phyloP scores from a whole-genome alignment of 2,113 vertebrate species.

The Gopherus evgoodei region DNA sequence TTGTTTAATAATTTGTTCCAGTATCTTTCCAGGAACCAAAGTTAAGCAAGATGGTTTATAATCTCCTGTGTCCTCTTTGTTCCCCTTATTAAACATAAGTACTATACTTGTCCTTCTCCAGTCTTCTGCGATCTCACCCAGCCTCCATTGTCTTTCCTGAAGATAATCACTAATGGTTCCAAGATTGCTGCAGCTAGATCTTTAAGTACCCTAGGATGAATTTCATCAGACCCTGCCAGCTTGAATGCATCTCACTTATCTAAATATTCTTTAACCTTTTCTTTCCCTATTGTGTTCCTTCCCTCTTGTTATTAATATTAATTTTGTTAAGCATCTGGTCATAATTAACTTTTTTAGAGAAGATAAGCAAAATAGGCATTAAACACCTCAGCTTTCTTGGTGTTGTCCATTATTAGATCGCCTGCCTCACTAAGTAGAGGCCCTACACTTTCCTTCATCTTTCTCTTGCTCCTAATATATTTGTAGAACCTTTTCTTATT shows the following conservation, averaged over 20 bases:
- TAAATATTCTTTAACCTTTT: not conserved
- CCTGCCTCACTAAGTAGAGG: not conserved
- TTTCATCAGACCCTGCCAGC: not conserved
- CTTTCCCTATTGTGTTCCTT: not conserved
- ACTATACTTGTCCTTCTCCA: not conserved
- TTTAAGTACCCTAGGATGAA: not conserved
- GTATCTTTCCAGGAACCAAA: not conserved
- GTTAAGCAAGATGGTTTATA: not conserved
- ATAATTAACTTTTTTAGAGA: not conserved
- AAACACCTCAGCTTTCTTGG: not conserved
- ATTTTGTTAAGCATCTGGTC: not conserved
- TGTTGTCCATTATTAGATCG: not conserved
- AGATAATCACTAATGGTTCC: not conserved
- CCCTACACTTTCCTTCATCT: not conserved
- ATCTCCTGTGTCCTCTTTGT: not conserved
- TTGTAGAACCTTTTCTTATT: not conserved
- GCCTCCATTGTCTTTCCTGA: not conserved
- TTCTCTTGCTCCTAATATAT: not conserved
- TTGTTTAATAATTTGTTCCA: not conserved
- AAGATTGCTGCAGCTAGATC: not conserved
- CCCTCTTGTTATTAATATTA: not conserved
- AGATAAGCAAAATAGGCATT: not conserved
- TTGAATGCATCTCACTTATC: not conserved
- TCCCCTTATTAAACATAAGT: not conserved
- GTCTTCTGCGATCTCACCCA: not conserved